phyloP scores from a whole-genome alignment of 2,113 vertebrate genomes.

The Thunnus thynnus region DNA sequence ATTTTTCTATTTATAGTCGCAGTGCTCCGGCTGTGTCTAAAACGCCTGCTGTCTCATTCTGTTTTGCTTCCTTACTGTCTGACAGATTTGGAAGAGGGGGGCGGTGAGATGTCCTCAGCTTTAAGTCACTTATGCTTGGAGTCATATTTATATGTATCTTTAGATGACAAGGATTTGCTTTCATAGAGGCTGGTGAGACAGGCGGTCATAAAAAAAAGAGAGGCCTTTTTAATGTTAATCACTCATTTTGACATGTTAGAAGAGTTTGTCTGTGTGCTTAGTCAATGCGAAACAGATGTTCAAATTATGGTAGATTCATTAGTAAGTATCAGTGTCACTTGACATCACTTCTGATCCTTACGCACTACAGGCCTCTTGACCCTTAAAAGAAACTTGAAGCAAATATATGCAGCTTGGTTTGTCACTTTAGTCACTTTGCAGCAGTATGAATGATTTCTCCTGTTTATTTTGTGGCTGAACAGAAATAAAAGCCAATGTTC shows the following conservation, averaged over 20 bases:
- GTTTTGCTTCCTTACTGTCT: constrained; percentile 63
- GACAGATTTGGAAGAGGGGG: constrained; percentile 32
- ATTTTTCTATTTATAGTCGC: constrained; percentile 75
- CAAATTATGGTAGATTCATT: background rate
- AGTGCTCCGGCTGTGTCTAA: constrained; percentile 47
- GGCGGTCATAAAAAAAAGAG: background rate
- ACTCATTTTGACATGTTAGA: background rate
- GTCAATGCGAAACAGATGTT: constrained; percentile 20
- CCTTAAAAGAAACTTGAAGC: constrained; percentile 22
- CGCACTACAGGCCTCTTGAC: constrained; percentile 35
- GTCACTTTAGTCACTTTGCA: background rate
- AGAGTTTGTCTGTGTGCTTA: background rate
- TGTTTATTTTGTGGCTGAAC: background rate
- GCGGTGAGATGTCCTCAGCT: constrained; percentile 6
- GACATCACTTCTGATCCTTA: constrained; percentile 22
- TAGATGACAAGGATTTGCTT: constrained; percentile 34
- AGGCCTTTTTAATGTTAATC: background rate
- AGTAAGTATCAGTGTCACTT: constrained; percentile 8
- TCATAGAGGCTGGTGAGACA: constrained; percentile 10
- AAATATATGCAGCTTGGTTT: constrained; percentile 11
- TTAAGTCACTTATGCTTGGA: constrained; percentile 47
- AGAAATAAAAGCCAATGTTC: background rate
- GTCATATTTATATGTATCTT: constrained; percentile 21
- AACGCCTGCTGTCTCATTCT: constrained; percentile 59
- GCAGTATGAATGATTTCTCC: background rate